Evolutionary conservation across 2,113 vertebrate species (phyloP), one percentile per base, ranked within the genome.

Genomic region (Gobiocypris rarus): DNA sequence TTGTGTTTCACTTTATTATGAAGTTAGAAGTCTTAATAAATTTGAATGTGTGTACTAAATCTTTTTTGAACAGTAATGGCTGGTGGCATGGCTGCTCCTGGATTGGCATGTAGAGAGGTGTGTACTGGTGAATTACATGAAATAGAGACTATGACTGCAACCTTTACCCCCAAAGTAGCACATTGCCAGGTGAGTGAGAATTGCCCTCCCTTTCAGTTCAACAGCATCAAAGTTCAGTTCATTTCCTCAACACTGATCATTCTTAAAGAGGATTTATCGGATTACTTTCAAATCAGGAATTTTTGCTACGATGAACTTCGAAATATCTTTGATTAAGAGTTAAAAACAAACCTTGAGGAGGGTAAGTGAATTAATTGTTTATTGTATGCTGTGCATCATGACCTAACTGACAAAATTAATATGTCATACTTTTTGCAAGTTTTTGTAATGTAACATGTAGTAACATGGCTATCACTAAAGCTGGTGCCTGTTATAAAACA

Each of bases 181-280:
- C 70, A 76, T n/a, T 58, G 71, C 86, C 76, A 86, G 87, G 87
- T 88, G 87, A 88, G 81, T 83, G 22, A 84, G 14, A 83, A 58
- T 54, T 74, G 26, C 74, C 79, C 58, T 80, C 69, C 75, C 75
- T 71, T 82, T 81, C 84, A 83, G 54, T 81, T 70, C 75, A 75
- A n/a, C 79, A 58, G 77, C 71, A 74, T 83, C 87, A 88, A 88
- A 88, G 87, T 88, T 84, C 84, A 88, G 52, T 76, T 86, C 84
- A 83, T 13, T 81, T 43, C 81, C 70, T 88, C 59, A 50, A 26
- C 41, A 70, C 59, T 26, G 70, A 61, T 74, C 81, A 76, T 5
- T 34, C 59, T 69, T 22, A 34, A 69, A 75, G 69, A 75, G 28
- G 81, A 80, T 71, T 34, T 75, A 41, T 26, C 26, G 8, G 19